Conservation (phyloP, 2,113 vertebrate genomes). For the Siniperca knerii region DNA sequence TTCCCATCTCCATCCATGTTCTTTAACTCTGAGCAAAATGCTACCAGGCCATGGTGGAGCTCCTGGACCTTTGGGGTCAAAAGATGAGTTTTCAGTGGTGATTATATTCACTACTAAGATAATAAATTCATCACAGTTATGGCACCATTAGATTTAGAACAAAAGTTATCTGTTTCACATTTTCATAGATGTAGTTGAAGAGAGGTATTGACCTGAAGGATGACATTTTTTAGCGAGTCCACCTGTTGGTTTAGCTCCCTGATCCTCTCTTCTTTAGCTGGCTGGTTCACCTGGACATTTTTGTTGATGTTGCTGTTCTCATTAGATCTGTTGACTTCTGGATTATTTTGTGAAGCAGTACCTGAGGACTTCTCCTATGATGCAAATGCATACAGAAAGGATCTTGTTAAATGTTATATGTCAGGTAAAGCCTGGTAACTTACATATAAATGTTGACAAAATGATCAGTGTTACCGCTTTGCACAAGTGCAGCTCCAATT, state of each 20-base stretch:
- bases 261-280: constrained; percentile 77
- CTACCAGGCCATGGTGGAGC: constrained; percentile 77
- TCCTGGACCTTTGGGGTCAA: constrained; percentile 77
- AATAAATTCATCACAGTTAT: background rate
- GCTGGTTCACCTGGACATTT: constrained; percentile 46
- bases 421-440: background rate
- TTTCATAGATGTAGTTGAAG: background rate
- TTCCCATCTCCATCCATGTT: constrained; percentile 71
- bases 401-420: background rate
- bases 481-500: constrained; percentile 80
- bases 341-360: constrained; percentile 11
- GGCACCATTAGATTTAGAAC: background rate
- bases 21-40: constrained; percentile 80
- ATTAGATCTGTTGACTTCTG: constrained; percentile 20
- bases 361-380: constrained; percentile 65
- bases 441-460: background rate
- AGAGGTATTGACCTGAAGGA: constrained; percentile 74
- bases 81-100: background rate
- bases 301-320: constrained; percentile 44
- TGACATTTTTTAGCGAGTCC: constrained; percentile 78
- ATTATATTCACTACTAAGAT: background rate
- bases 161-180: background rate
- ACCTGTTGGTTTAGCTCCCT: constrained; percentile 81
- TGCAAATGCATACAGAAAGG: background rate
- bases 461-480: constrained; percentile 68